These are phyloP conservation scores for Macrocentrus cingulum DNA, from an alignment of 1,140 invertebrate genomes.

Conservation along the genomic window DNA sequence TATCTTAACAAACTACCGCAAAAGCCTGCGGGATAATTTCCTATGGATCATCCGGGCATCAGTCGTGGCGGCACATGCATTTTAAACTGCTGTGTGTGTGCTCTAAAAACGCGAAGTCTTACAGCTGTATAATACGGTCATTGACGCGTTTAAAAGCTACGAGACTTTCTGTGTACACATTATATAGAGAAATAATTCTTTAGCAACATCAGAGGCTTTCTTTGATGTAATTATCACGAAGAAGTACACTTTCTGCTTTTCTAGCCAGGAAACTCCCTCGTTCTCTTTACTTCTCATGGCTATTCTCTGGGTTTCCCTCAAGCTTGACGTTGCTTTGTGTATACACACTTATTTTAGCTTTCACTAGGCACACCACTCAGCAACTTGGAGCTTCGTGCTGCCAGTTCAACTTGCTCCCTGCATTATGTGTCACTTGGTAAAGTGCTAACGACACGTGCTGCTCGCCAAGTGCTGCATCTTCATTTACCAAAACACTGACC, in stretches of 20 bases:
- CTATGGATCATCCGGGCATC: background rate
- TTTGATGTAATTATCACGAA: slow-evolving; percentile 15
- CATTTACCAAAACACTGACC: too few species aligned
- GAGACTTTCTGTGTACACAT: background rate
- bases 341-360: background rate
- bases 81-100: background rate
- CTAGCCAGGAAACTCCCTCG: background rate
- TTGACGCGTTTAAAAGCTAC: background rate
- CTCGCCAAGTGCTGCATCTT: background rate
- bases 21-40: background rate
- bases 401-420: background rate
- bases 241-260: background rate
- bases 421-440: slow-evolving; percentile 14
- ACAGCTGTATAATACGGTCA: background rate
- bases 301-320: background rate
- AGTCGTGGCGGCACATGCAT: background rate
- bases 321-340: background rate
- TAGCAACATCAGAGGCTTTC: background rate
- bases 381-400: too few species aligned
- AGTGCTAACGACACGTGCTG: slow-evolving; percentile 17
- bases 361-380: background rate
- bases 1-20: slow-evolving; percentile 17
- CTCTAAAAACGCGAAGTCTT: background rate
- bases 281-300: background rate
- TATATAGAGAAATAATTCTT: background rate